phyloP scores from a whole-genome alignment of 2,888 invertebrate genomes.

The Seladonia tumulorum region DNA sequence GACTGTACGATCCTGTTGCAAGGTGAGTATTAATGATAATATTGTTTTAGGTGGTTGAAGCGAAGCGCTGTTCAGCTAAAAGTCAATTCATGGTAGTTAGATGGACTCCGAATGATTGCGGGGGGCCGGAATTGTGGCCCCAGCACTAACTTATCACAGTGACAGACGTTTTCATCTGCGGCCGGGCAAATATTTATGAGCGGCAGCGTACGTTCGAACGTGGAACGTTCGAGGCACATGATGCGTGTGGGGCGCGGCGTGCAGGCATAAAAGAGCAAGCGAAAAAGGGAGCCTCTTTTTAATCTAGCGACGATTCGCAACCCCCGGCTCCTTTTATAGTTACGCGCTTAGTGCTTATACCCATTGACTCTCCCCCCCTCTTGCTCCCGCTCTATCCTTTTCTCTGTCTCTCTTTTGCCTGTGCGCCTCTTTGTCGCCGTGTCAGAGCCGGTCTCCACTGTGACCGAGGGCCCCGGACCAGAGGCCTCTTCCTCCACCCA shows the following conservation, averaged over 20 bases:
- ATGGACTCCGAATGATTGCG: neutral
- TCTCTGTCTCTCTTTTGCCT: slow-evolving; percentile 19
- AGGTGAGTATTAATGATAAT: neutral
- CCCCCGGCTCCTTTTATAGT: slow-evolving; percentile 82
- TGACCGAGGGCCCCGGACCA: slow-evolving; percentile 49
- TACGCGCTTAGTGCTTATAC: slow-evolving; percentile 81
- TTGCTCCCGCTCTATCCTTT: slow-evolving; percentile 20
- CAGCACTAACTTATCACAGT: slow-evolving; percentile 1
- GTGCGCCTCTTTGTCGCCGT: slow-evolving; percentile 60
- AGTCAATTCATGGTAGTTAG: slow-evolving; percentile 11
- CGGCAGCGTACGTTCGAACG: slow-evolving; percentile 34
- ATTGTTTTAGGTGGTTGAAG: neutral
- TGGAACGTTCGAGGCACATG: slow-evolving; percentile 65
- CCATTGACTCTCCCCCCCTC: slow-evolving; percentile 75
- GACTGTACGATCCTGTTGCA: neutral
- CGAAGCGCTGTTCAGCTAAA: neutral
- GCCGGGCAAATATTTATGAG: slow-evolving; percentile 28
- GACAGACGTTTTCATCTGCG: slow-evolving; percentile 16
- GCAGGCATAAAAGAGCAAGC: slow-evolving; percentile 83
- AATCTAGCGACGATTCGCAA: slow-evolving; percentile 84
- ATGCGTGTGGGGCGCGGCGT: slow-evolving; percentile 74
- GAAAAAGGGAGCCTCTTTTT: slow-evolving; percentile 83
- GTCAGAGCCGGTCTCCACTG: slow-evolving; percentile 56
- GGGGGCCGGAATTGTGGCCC: neutral
- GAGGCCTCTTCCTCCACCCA: neutral